Conservation (phyloP, 2,888 invertebrate genomes). For the Entomobrya proxima region DNA sequence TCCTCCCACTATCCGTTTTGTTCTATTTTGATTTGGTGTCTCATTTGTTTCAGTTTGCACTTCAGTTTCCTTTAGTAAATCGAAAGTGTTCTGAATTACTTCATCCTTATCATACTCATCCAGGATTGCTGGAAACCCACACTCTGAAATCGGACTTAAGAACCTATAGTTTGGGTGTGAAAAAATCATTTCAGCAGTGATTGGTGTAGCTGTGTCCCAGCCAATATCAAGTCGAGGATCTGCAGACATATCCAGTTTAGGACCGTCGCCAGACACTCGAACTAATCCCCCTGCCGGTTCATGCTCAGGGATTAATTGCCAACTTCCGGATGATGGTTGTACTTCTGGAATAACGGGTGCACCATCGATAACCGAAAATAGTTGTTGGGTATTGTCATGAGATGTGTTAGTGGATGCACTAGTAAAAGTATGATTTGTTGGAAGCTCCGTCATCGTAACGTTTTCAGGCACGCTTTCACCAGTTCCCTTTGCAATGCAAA, state of each 20-base stretch:
- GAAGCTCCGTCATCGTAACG: no score
- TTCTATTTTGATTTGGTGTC: background rate
- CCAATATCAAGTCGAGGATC: conserved; percentile 25
- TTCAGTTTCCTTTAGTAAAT: no score
- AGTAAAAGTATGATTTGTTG: no score
- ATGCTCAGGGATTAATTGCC: background rate
- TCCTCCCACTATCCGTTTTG: conserved; percentile 68
- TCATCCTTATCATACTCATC: background rate
- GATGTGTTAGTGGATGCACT: no score
- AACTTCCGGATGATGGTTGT: background rate
- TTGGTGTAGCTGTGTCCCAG: background rate
- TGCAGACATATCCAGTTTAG: conserved; percentile 7
- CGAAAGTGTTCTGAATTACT: background rate
- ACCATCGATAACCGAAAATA: no score
- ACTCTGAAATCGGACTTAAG: conserved; percentile 28
- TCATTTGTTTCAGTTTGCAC: no score
- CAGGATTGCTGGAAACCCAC: conserved; percentile 16
- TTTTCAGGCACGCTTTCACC: no score
- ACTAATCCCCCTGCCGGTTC: conserved; percentile 9
- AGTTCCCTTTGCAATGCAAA: no score
- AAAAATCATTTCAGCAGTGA: background rate
- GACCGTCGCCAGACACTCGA: conserved; percentile 32
- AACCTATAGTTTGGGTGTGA: conserved; percentile 38
- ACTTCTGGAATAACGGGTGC: no score
- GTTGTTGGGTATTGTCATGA: no score